These are phyloP conservation scores for Odocoileus hemionus DNA, from an alignment of 2,113 vertebrate species.

Conservation along the genomic window DNA sequence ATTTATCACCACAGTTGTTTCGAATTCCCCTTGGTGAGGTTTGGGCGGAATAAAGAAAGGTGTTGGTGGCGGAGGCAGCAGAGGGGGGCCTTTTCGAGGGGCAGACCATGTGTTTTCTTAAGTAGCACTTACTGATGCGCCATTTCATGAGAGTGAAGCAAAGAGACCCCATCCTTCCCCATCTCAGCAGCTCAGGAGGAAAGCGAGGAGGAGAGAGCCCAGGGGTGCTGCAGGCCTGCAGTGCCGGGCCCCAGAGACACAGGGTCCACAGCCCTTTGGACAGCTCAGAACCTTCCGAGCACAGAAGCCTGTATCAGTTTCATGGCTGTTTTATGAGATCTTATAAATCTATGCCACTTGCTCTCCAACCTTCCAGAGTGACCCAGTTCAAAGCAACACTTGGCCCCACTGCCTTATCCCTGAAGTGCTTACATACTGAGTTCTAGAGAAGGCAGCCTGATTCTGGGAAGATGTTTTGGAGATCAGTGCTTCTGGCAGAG, in stretches of 20 bases:
- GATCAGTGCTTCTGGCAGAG: not conserved
- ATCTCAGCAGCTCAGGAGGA: slow-evolving; percentile 21
- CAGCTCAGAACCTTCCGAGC: not conserved
- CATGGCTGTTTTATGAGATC: not conserved
- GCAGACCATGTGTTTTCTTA: slow-evolving; percentile 88
- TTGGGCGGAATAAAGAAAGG: slow-evolving; percentile 89
- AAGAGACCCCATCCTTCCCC: slow-evolving; percentile 61
- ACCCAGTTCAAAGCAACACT: not conserved
- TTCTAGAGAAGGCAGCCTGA: not conserved
- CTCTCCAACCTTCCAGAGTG: not conserved
- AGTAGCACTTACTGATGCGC: slow-evolving; percentile 86
- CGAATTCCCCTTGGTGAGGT: slow-evolving; percentile 90
- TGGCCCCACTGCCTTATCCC: not conserved
- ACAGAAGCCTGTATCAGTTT: not conserved
- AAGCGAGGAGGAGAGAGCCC: not conserved
- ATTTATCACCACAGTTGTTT: slow-evolving; percentile 94
- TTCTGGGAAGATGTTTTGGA: not conserved
- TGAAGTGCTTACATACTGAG: not conserved
- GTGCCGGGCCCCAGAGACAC: not conserved
- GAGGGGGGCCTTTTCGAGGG: slow-evolving; percentile 87
- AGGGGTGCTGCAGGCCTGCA: not conserved
- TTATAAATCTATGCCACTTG: not conserved
- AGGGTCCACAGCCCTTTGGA: not conserved
- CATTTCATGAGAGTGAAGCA: slow-evolving; percentile 80
- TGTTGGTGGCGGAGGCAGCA: slow-evolving; percentile 79